Conservation (phyloP, 2,113 vertebrate species). For the Ammodytes dubius region DNA sequence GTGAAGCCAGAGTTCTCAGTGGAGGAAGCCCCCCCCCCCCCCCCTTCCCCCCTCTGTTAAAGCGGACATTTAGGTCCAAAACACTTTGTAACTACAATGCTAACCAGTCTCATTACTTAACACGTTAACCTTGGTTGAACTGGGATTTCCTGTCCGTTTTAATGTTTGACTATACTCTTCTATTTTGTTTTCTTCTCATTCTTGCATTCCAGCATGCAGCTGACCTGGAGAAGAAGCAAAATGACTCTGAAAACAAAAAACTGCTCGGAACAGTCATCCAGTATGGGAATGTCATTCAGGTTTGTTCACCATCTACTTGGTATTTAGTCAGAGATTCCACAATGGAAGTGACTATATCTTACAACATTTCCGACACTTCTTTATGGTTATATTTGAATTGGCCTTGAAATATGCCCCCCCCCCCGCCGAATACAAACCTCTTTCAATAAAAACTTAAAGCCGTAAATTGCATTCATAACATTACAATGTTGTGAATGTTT, state of each 20-base stretch:
- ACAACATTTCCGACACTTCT: neutral
- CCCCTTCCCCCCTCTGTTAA: neutral
- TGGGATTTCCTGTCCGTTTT: neutral
- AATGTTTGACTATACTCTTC: neutral
- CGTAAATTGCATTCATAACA: neutral
- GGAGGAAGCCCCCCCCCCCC: neutral
- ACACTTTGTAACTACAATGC: conserved; percentile 1
- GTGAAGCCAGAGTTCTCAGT: conserved; percentile 26
- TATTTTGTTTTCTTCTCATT: conserved; percentile 2
- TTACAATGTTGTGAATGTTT: neutral
- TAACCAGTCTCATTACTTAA: neutral
- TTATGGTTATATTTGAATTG: neutral
- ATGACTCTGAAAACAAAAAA: conserved; percentile 97
- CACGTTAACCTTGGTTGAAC: neutral
- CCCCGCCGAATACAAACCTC: neutral
- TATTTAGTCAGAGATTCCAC: neutral
- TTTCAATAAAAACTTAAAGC: neutral
- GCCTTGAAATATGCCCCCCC: neutral
- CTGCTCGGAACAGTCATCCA: conserved; percentile 96
- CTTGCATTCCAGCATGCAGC: conserved; percentile 90
- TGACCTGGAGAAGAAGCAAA: conserved; percentile 98
- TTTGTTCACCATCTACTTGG: conserved; percentile 62
- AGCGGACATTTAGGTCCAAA: neutral
- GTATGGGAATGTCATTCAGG: conserved; percentile 97
- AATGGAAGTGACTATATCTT: neutral